Percentiles rank a stretch among this genome's conserved stretches.
These are phyloP conservation scores for Mimumesa dahlbomi DNA, from an alignment of 2,888 invertebrate species.

Conservation along the genomic window DNA sequence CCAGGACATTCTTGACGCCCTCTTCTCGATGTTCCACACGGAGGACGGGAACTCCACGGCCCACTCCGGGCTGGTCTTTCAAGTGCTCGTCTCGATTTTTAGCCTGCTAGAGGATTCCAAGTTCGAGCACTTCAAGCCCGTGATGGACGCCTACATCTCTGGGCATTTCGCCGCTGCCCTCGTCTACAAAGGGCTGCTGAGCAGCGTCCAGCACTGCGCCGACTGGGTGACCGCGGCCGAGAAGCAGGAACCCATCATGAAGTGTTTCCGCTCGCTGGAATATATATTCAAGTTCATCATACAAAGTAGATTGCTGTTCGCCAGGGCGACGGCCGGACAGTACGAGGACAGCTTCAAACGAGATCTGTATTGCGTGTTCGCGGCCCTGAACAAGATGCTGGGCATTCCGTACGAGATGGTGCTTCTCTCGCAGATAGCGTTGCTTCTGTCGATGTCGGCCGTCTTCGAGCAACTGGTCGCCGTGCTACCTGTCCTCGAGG, in stretches of 20 bases:
- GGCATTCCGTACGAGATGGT: conserved; percentile 87
- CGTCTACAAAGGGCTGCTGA: conserved; percentile 94
- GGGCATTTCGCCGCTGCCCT: conserved; percentile 97
- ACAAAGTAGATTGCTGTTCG: conserved; percentile 91
- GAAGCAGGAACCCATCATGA: conserved; percentile 93
- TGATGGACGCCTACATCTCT: conserved; percentile 96
- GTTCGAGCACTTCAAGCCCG: conserved; percentile 96
- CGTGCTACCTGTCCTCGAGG: conserved; percentile 88
- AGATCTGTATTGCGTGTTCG: conserved; percentile 90
- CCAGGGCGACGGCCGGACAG: conserved; percentile 92
- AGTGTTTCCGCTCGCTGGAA: conserved; percentile 93
- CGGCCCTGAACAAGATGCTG: conserved; percentile 89
- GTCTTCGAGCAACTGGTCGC: conserved; percentile 91
- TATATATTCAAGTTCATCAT: conserved; percentile 96
- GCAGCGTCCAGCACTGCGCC: conserved; percentile 94
- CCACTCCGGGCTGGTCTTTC: conserved; percentile 94
- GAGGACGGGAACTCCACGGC: conserved; percentile 95
- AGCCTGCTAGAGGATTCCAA: conserved; percentile 93
- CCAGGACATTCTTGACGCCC: conserved; percentile 95
- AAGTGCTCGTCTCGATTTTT: conserved; percentile 95
- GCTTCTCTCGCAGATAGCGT: conserved; percentile 90
- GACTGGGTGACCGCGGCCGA: conserved; percentile 93
- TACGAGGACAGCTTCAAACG: conserved; percentile 93
- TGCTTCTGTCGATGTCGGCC: conserved; percentile 90
- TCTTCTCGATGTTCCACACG: conserved; percentile 96